Base-by-base conservation (phyloP, 1,140 invertebrate species). In the Ooceraea biroi region DNA sequence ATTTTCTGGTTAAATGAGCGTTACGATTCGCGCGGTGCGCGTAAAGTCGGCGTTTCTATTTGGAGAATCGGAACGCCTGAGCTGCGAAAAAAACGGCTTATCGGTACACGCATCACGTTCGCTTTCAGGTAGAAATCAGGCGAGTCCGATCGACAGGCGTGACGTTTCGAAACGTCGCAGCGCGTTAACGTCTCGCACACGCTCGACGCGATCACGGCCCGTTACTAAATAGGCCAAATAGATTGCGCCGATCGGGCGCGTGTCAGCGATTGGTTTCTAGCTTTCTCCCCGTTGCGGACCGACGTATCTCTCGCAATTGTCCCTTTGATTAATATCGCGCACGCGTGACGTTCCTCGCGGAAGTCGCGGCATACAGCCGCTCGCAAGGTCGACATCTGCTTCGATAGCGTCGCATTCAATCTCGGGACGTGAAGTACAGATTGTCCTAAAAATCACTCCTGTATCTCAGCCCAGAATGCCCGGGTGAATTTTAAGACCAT, bases 221-320 rank as follows among this genome's bases (percentile, higher is more conserved):
- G 82, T 84, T 72, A n/a, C 58, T 84, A 86, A 86, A 86, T 78
- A 48, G 80, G 68, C 84, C 84, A 69, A 85, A 85, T 85, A 85
- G 84, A 69, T 57, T 65, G 60, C n/a, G 73, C n/a, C 73, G 78
- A 60, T 50, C 58, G 60, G n/a, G 36, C 72, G 25, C 72, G 68
- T 68, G 72, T 86, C 72, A 57, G 14, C 66, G 65, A 78, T 84
- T 78, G 76, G 44, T 27, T 76, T 48, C 72, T 46, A 78, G 73
- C 82, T 84, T 78, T 66, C 82, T 63, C 69, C 46, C n/a, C 46
- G 44, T 36, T 41, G 46, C 50, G 22, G 36, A 46, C 46, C 25
- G 69, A 73, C 46, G 71, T 78, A 57, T 74, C 52, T 52, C 82
- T 48, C 41, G 25, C 72, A 84, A 76, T 84, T 84, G 78, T 82